These are phyloP conservation scores for Tetropium fuscum DNA, from an alignment of 2,888 invertebrate species.

Conservation along the genomic window DNA sequence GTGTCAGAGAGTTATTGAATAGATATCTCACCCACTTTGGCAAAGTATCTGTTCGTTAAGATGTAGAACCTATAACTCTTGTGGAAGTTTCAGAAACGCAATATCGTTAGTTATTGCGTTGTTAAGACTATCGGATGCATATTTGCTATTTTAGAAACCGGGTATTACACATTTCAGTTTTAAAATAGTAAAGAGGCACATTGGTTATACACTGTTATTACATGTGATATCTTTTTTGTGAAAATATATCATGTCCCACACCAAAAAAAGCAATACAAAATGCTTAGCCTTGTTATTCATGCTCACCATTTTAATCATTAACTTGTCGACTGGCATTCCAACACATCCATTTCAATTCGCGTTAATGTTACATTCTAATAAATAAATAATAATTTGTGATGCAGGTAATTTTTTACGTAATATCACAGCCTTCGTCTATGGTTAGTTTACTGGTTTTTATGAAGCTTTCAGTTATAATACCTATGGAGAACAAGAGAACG, in stretches of 20 bases:
- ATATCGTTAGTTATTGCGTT: too few relatives aligned
- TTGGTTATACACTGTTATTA: too few relatives aligned
- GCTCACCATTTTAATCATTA: constrained; percentile 54
- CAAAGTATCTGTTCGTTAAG: too few relatives aligned
- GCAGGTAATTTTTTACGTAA: constrained; percentile 31
- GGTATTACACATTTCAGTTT: too few relatives aligned
- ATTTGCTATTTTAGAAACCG: too few relatives aligned
- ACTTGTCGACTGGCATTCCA: constrained; percentile 45
- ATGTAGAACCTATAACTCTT: too few relatives aligned
- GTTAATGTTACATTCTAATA: constrained; percentile 34
- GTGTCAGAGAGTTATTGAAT: too few relatives aligned
- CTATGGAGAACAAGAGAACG: constrained; percentile 47
- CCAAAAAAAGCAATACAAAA: neutral
- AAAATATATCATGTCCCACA: neutral
- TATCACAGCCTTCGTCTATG: constrained; percentile 59
- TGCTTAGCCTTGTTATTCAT: constrained; percentile 43
- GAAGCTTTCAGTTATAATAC: constrained; percentile 54
- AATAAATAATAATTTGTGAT: constrained; percentile 33
- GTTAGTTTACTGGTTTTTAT: constrained; percentile 51
- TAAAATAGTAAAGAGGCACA: too few relatives aligned
- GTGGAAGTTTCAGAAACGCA: too few relatives aligned
- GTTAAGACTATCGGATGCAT: too few relatives aligned
- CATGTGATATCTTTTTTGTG: neutral
- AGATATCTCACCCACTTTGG: too few relatives aligned
- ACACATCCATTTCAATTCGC: constrained; percentile 54